Conservation (phyloP, 2,113 vertebrate species). For the Hyla sarda region DNA sequence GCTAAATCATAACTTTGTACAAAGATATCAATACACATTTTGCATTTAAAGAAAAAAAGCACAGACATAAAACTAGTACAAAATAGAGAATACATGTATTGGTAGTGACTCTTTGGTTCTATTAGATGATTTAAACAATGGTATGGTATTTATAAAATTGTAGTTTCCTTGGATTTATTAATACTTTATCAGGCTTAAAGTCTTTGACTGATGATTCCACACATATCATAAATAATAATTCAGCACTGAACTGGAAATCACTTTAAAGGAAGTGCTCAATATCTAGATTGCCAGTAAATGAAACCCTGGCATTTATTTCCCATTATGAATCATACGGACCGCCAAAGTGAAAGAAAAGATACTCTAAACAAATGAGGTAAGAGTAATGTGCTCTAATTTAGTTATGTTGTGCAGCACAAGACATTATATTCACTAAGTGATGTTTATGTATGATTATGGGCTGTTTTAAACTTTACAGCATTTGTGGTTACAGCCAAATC, state of each 20-base stretch:
- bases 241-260: slow-evolving; percentile 13
- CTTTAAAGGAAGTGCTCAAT: slow-evolving; percentile 38
- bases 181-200: slow-evolving; percentile 19
- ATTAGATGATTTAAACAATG: background rate
- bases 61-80: background rate
- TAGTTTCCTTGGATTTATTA: background rate
- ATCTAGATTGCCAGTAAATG: slow-evolving; percentile 16
- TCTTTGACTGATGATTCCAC: slow-evolving; percentile 3
- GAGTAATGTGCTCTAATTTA: background rate
- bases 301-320: slow-evolving; percentile 21
- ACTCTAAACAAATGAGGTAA: slow-evolving; percentile 6
- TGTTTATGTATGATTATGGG: background rate
- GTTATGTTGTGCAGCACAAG: background rate
- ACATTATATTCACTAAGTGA: background rate
- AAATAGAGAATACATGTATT: background rate
- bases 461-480: background rate
- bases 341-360: slow-evolving; percentile 10
- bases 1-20: too few species aligned
- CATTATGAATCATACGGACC: background rate
- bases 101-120: background rate
- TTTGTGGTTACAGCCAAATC: background rate
- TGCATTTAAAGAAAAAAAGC: background rate
- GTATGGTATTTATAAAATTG: slow-evolving; percentile 1
- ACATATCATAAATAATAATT: slow-evolving; percentile 44
- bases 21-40: background rate